Base-by-base conservation (phyloP, 2,888 invertebrate species). In the Latrodectus elegans region DNA sequence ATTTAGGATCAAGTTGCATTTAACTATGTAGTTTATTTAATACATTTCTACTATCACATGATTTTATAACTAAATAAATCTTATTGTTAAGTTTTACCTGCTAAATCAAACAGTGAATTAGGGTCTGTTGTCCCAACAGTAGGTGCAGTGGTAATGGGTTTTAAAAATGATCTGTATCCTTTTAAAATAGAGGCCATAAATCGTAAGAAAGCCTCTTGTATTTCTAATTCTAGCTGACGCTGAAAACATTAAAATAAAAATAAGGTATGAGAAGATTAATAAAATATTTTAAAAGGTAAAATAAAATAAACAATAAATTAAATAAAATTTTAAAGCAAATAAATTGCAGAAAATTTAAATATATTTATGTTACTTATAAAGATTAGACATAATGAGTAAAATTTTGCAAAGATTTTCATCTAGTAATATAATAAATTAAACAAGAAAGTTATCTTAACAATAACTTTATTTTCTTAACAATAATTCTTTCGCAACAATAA, bases 171-270 rank as follows among this genome's bases (percentile, higher is more conserved):
- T 81, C 97, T 94, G 92, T 99, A 99, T 0, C 98, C 98, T 92
- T 96, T 96, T 89, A 99, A 92, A 85, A 98, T 96, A 71, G 95
- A 94, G 14, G 97, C 97, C 96, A 97, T 99, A 92, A 98, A 99
- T 81, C 97, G 95, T 52, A 99, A 94, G 92, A 99, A 99, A 8
- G 98, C 97, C 92, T 99, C 99, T 93, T 99, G 99, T 89, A 99
- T 99, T 92, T 97, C 96, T 90, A 97, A 93, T 92, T 99, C 99
- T 91, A 98, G 93, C 22, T 95, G 94, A 94, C 96, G 95, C 95
- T 97, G 85, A 51, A 89, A 49, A n/a, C 9, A 71, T 22, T 22
- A 22, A 53, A 53, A 71, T 12, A 22, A 78, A 71, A n/a, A 12
- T 49, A 12, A 49, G 4, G n/a, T 15, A 51, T 51, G 49, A 77